Evolutionary conservation across 2,888 invertebrate species (phyloP).

Genomic region (Parnassius orleans): DNA sequence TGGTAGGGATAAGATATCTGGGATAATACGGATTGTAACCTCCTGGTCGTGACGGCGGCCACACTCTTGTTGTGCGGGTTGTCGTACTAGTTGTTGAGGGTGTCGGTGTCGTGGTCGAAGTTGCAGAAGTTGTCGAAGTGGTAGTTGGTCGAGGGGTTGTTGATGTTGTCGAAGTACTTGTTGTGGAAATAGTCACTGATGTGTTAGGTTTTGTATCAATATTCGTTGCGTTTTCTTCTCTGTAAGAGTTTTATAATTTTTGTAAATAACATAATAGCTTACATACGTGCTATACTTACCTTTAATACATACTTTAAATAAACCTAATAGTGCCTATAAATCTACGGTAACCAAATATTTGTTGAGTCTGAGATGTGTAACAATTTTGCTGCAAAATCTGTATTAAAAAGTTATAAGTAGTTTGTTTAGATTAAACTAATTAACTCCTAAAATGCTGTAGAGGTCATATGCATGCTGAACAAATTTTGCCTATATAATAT

Average conservation of each 20-base stretch:
- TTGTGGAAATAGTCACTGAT: conserved; percentile 25
- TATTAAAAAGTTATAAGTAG: too few relatives aligned
- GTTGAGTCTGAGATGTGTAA: too few relatives aligned
- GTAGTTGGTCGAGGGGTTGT: conserved; percentile 26
- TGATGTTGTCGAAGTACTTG: conserved; percentile 28
- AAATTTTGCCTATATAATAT: too few relatives aligned
- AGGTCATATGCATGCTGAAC: too few relatives aligned
- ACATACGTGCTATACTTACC: too few relatives aligned
- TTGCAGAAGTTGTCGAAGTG: conserved; percentile 34
- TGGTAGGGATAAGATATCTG: conserved; percentile 31
- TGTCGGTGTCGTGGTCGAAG: conserved; percentile 34
- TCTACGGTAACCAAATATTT: too few relatives aligned
- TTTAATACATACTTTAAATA: too few relatives aligned
- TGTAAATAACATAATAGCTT: too few relatives aligned
- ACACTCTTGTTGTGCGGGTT: conserved; percentile 29
- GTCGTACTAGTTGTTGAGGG: conserved; percentile 38
- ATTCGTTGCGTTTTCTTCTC: conserved; percentile 49
- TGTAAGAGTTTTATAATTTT: conserved; percentile 28
- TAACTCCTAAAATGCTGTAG: too few relatives aligned
- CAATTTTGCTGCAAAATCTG: too few relatives aligned
- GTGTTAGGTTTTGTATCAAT: conserved; percentile 31
- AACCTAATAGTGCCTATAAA: too few relatives aligned
- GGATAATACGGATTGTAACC: conserved; percentile 39
- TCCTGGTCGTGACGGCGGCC: conserved; percentile 31
- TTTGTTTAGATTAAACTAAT: too few relatives aligned